Evolutionary conservation across 1,140 invertebrate species (phyloP), one percentile per base, ranked within the genome.

Genomic region (Trichonephila clavata): DNA sequence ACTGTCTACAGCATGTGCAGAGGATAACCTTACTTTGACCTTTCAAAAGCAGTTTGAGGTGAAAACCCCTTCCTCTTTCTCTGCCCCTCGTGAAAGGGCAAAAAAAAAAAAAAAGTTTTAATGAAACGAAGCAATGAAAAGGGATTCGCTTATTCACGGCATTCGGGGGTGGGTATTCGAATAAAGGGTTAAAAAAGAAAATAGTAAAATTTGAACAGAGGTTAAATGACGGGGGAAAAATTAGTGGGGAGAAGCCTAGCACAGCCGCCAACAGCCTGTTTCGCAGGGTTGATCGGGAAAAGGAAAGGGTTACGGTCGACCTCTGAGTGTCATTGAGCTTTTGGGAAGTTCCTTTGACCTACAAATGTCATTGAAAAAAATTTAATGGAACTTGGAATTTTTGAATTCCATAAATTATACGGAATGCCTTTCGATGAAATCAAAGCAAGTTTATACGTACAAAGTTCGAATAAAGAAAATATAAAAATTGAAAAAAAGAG

Each of bases 301-400:
- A 90, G 83, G 83, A 92, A 92, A 92, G 91, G 91, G 91, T 86
- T 92, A 71, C 43, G 59, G 63, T 68, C 83, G 83, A 92, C 91
- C 91, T 86, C 83, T 92, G 81, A 86, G 63, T 71, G 91, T 86
- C 83, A 92, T 92, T 92, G 91, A 92, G 63, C 63, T 71, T 21
- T 50, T 60, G 71, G 27, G 59, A 43, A 61, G 43, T 71, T 86
- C 39, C 50, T 61, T 20, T 92, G 81, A 86, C 91, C 91, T 86
- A 71, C 83, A 92, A 86, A 92, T 92, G 83, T 57, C 91, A 77
- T 92, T 92, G 91, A 86, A 86, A 86, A 60, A 27, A 21, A 27
- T 39, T 20, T 6, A 63, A 0, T 20, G 16, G 21, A 63, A 63
- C 61, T 63, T 50, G 50, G 10, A 50, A 50, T 50, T 50, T 10